These are phyloP conservation scores for Trichonephila clavipes DNA, from an alignment of 1,140 invertebrate species.

Conservation along the genomic window DNA sequence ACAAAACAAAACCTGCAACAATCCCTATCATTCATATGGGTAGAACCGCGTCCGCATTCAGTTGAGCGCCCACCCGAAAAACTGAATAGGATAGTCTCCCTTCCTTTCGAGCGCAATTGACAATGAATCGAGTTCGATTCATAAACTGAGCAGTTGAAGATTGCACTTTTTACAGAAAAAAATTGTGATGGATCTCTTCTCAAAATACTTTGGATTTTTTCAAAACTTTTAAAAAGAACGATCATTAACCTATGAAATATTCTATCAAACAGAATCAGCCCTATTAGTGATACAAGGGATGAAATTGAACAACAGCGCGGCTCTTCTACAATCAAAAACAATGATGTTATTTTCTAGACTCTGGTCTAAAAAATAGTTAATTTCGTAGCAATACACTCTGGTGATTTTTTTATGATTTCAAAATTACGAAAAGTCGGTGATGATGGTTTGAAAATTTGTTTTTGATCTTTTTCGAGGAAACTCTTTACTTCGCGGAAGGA, in stretches of 20 bases:
- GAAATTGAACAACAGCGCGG: slow-evolving; percentile 57
- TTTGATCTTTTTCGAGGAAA: not conserved
- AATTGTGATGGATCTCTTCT: not conserved
- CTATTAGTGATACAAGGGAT: slow-evolving; percentile 54
- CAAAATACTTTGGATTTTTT: not conserved
- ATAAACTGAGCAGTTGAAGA: not conserved
- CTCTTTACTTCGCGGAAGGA: slow-evolving; percentile 55
- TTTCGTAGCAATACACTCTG: too few relatives aligned
- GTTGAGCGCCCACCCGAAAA: slow-evolving; percentile 64
- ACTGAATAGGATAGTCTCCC: slow-evolving; percentile 69
- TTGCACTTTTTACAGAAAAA: not conserved
- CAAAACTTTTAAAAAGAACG: not conserved
- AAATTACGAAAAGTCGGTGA: not conserved
- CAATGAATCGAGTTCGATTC: not conserved
- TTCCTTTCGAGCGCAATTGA: slow-evolving; percentile 23
- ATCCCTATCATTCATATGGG: slow-evolving; percentile 13
- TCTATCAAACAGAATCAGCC: slow-evolving; percentile 28
- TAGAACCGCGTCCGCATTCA: slow-evolving; percentile 32
- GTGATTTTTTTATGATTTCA: too few relatives aligned
- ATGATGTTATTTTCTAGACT: slow-evolving; percentile 30
- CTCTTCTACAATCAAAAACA: slow-evolving; percentile 61
- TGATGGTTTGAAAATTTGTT: not conserved
- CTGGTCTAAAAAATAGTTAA: too few relatives aligned
- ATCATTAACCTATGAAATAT: slow-evolving; percentile 18
- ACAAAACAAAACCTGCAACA: slow-evolving; percentile 29